A percentile compares a stretch with the other conserved stretches of the same genome.
Conservation (phyloP, 2,797 vertebrate genomes). For the Coranthus polyacanthus region DNA sequence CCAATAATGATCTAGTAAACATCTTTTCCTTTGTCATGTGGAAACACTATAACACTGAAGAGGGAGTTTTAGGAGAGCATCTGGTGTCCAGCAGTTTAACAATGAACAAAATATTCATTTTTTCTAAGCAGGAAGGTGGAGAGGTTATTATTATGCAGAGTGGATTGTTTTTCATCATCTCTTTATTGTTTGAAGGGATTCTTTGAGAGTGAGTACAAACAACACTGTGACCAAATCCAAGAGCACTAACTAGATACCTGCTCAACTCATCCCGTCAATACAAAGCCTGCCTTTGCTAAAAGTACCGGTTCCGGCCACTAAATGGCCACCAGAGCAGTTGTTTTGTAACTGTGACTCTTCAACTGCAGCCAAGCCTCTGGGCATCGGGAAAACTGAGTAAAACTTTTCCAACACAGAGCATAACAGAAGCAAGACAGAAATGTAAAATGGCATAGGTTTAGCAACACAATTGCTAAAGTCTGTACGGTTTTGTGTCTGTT, state of each 20-base stretch:
- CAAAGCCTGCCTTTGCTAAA: background rate
- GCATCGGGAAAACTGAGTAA: background rate
- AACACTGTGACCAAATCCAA: background rate
- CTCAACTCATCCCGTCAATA: background rate
- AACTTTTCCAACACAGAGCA: slow-evolving; percentile 17
- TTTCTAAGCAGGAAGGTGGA: no score
- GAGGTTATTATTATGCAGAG: no score
- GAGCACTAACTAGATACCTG: slow-evolving; percentile 11
- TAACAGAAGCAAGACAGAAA: no score
- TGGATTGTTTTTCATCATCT: no score
- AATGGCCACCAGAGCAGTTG: slow-evolving; percentile 25
- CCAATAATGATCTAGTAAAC: no score
- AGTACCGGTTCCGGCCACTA: background rate
- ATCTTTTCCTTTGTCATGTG: no score
- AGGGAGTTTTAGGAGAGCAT: no score
- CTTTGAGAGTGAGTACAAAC: no score
- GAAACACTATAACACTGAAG: no score
- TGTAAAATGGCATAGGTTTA: background rate
- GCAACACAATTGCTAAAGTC: background rate
- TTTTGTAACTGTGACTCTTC: background rate
- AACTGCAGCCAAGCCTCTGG: slow-evolving; percentile 2
- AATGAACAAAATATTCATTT: no score
- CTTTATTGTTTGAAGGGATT: no score
- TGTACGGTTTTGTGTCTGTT: background rate
- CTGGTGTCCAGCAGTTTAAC: no score